Evolutionary conservation across 2,888 invertebrate genomes (phyloP).

Genomic region (Eulithis testata): DNA sequence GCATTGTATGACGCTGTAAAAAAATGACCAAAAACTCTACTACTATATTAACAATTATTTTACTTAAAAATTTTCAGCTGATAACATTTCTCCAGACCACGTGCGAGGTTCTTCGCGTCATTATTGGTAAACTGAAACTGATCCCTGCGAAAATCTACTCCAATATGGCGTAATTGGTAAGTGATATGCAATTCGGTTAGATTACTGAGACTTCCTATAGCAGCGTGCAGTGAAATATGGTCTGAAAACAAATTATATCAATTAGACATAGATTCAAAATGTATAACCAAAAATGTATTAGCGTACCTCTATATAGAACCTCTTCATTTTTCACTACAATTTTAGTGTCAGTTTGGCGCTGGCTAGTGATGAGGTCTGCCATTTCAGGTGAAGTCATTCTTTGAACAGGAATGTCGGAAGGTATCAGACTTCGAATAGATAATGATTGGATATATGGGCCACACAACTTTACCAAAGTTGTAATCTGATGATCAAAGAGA

Average conservation of each 20-base stretch:
- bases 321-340: conserved; percentile 51
- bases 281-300: too few relatives aligned
- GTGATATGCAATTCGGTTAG: conserved; percentile 75
- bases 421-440: conserved; percentile 71
- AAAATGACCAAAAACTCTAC: too few relatives aligned
- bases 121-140: conserved; percentile 81
- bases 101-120: conserved; percentile 74
- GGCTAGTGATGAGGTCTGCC: conserved; percentile 72
- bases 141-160: conserved; percentile 71
- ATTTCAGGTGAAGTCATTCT: conserved; percentile 77
- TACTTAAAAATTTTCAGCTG: conserved; percentile 70
- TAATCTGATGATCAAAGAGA: conserved; percentile 56
- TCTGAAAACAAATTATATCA: conserved; percentile 51
- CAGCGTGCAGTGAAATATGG: conserved; percentile 79
- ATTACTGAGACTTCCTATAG: conserved; percentile 72
- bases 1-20: too few relatives aligned
- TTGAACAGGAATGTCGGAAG: conserved; percentile 72
- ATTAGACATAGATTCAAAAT: too few relatives aligned
- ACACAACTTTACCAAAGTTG: conserved; percentile 72
- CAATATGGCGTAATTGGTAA: conserved; percentile 67
- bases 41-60: too few relatives aligned
- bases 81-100: conserved; percentile 72
- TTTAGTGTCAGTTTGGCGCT: conserved; percentile 56
- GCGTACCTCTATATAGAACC: conserved; percentile 61
- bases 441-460: conserved; percentile 73